Evolutionary conservation across 2,797 vertebrate species (phyloP).

Genomic region (Emydoidea blandingii): DNA sequence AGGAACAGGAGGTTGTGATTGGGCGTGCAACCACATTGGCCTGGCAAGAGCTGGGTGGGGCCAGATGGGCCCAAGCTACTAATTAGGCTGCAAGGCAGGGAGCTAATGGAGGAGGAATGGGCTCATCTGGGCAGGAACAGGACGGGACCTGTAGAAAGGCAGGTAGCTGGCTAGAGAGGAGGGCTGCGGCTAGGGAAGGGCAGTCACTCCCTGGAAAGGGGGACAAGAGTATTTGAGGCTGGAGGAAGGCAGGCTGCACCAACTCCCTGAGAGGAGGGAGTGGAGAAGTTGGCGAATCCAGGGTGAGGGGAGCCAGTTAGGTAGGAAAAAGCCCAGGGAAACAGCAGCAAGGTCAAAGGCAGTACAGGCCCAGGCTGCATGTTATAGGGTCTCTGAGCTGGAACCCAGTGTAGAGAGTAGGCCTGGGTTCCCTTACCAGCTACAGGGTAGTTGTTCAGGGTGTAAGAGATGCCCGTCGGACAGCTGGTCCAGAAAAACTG

Average conservation of each 20-base stretch:
- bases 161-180: not conserved
- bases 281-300: not conserved
- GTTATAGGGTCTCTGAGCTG: no score
- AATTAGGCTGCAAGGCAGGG: not conserved
- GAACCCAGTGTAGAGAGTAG: no score
- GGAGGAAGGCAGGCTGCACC: not conserved
- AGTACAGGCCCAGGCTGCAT: no score
- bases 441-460: no score
- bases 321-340: not conserved
- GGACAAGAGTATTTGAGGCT: not conserved
- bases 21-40: not conserved
- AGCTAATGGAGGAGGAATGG: not conserved
- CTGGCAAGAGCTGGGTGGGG: not conserved
- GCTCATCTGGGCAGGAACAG: not conserved
- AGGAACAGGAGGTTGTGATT: not conserved
- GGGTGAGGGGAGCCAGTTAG: not conserved
- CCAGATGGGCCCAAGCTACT: no score
- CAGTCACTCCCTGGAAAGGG: not conserved
- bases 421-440: no score
- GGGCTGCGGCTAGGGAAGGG: not conserved
- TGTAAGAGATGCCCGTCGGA: no score
- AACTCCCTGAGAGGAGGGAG: not conserved
- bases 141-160: not conserved
- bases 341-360: no score
- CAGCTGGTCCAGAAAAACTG: no score